Base-by-base conservation (phyloP, 1,140 invertebrate genomes). In the Zelostemma sp. region DNA sequence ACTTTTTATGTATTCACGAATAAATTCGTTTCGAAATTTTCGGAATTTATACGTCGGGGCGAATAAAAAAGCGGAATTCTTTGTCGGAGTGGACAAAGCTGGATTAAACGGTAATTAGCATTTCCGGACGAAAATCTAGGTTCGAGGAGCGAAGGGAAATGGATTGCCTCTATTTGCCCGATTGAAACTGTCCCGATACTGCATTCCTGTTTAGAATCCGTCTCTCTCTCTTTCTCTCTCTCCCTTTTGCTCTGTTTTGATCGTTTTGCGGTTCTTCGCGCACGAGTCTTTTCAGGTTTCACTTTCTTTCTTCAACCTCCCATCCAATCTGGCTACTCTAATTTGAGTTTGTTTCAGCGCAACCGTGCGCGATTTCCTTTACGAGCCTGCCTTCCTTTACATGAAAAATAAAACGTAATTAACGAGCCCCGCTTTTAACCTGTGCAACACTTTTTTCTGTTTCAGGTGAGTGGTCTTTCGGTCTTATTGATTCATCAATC, bases 121-220 rank as follows among this genome's bases (percentile, higher is more conserved):
- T 56, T 38, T 51, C 31, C 61, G 45, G 43, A 63, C 49, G 46
- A 47, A 65, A 70, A 70, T 77, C 66, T 57, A 67, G 50, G 35
- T 16, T 56, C 19, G 12, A 46, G 49, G 61, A 74, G 19, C 53
- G 69, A 50, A 64, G 73, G 64, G 59, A 80, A 81, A 81, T 76
- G 74, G 65, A 81, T 80, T 73, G 74, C 75, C 66, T 76, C 79
- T 75, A 79, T 80, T 80, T 79, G 79, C 78, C 69, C 72, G 74
- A 75, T 76, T 75, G 73, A 78, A 80, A 80, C 79, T 80, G 79
- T 80, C 73, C 70, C 71, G 75, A 73, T 75, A 79, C 76, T 77
- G 76, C 77, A 81, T 80, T 79, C 77, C 75, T 79, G 79, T 80
- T 80, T 80, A 78, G 74, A 47, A n/a, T n/a, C 47, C 45, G 19